A percentile compares a stretch with the other conserved stretches of the same genome.
These are phyloP conservation scores for Enteromius argenteus DNA, from an alignment of 2,797 vertebrate genomes.

Conservation along the genomic window DNA sequence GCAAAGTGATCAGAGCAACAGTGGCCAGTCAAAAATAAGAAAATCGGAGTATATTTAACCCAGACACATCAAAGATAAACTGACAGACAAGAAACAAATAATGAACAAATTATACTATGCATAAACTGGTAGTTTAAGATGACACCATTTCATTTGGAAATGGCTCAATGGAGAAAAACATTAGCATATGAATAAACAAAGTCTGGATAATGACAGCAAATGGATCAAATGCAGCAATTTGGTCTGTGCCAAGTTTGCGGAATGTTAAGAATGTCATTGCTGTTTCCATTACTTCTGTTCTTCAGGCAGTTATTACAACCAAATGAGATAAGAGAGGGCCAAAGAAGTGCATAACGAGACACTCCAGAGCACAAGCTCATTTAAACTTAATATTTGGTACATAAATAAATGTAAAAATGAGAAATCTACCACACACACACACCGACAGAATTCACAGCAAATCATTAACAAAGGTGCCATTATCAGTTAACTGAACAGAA, in stretches of 20 bases:
- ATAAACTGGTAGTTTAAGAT: conserved; percentile 27
- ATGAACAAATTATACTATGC: conserved; percentile 21
- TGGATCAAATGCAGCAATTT: conserved; percentile 30
- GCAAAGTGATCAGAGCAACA: conserved; percentile 10
- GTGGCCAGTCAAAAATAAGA: conserved; percentile 28
- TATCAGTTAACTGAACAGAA: conserved; percentile 27
- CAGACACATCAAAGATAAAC: conserved; percentile 28
- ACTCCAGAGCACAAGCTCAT: conserved; percentile 20
- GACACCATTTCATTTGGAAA: conserved; percentile 30
- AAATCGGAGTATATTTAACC: conserved; percentile 22
- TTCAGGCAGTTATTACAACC: conserved; percentile 18
- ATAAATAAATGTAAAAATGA: conserved; percentile 36
- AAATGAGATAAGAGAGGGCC: conserved; percentile 18
- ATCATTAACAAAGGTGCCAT: conserved; percentile 37
- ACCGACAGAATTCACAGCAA: conserved; percentile 46
- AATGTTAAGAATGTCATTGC: neutral
- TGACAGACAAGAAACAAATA: conserved; percentile 33
- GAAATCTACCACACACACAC: conserved; percentile 38
- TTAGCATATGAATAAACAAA: conserved; percentile 30
- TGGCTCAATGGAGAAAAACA: conserved; percentile 4
- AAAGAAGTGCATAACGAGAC: conserved; percentile 2
- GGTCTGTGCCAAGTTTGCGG: neutral
- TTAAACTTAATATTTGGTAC: conserved; percentile 19
- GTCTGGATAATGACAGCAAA: conserved; percentile 30
- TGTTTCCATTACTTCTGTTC: conserved; percentile 32